Evolutionary conservation across 2,113 vertebrate genomes (phyloP).

Genomic region (Neopipo cinnamomea): DNA sequence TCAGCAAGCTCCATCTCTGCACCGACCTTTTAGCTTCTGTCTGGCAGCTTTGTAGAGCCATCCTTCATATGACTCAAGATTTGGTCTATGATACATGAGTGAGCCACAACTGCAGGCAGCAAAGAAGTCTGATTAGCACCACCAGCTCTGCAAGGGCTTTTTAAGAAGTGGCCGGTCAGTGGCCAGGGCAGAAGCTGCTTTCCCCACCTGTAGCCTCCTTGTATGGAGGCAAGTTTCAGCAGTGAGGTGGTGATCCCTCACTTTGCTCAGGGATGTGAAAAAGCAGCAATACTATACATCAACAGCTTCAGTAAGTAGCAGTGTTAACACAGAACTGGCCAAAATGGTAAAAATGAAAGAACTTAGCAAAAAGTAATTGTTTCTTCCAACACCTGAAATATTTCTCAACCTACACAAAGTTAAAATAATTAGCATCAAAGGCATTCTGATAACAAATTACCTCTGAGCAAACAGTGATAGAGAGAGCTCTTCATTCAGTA

Average conservation of each 20-base stretch:
- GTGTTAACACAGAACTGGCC: background rate
- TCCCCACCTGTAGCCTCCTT: background rate
- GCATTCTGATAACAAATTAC: background rate
- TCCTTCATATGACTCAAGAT: background rate
- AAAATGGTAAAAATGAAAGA: background rate
- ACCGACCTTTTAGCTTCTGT: background rate
- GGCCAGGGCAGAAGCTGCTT: fast-evolving
- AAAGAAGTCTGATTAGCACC: background rate
- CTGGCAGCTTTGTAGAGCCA: background rate
- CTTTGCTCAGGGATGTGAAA: background rate
- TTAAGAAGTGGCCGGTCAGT: background rate
- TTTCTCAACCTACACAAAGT: background rate
- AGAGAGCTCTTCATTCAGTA: background rate
- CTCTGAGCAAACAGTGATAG: background rate
- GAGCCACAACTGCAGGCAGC: background rate
- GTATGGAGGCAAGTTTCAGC: background rate
- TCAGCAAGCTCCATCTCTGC: background rate
- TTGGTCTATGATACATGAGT: background rate
- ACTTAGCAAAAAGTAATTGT: background rate
- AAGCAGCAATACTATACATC: background rate
- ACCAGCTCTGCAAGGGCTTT: background rate
- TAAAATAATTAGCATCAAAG: background rate
- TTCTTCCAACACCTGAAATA: background rate
- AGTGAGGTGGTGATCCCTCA: background rate
- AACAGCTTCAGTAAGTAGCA: background rate